Conservation (phyloP, 2,113 vertebrate genomes). For the Fregetta grallaria region DNA sequence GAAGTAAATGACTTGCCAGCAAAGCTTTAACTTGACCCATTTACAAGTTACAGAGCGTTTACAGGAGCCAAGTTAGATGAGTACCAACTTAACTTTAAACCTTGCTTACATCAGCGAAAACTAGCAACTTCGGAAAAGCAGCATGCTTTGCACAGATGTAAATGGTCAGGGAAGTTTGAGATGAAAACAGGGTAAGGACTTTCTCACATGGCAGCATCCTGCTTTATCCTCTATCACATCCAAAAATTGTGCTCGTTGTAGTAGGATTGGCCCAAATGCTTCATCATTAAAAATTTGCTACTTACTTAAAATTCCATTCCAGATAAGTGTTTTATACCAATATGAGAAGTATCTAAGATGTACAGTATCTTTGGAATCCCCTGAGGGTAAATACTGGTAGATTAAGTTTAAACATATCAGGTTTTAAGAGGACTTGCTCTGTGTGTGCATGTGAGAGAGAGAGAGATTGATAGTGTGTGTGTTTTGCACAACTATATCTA, state of each 20-base stretch:
- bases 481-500: background rate
- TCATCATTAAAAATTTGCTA: background rate
- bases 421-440: background rate
- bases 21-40: background rate
- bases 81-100: background rate
- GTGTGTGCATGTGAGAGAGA: fast-evolving
- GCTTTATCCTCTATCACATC: background rate
- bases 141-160: background rate
- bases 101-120: background rate
- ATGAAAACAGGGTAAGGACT: background rate
- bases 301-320: background rate
- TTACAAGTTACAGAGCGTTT: background rate
- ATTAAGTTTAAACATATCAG: background rate
- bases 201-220: background rate
- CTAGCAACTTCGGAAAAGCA: background rate
- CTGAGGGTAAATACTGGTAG: background rate
- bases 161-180: background rate
- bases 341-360: background rate
- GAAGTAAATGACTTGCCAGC: background rate
- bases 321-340: background rate
- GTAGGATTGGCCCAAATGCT: background rate
- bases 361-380: background rate
- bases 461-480: background rate
- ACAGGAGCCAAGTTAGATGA: background rate
- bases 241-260: background rate